Evolutionary conservation across 2,888 invertebrate species (phyloP).

Genomic region (Trissolcus japonicus): DNA sequence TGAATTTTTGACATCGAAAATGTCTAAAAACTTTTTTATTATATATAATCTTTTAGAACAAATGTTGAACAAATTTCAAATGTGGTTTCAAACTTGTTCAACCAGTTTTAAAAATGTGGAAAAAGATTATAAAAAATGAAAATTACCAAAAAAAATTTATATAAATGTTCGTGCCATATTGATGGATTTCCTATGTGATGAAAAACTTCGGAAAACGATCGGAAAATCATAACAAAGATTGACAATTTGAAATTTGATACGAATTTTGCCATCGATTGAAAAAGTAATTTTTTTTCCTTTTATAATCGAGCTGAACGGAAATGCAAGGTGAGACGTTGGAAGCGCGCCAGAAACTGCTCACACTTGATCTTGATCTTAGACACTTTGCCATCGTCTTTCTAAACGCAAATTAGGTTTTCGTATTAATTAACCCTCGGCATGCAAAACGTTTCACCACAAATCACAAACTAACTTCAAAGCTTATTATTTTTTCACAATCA

Average conservation of each 20-base stretch:
- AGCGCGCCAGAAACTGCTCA: slow-evolving; percentile 35
- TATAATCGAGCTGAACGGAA: slow-evolving; percentile 26
- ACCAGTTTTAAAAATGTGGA: too few species aligned
- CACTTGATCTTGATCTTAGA: slow-evolving; percentile 43
- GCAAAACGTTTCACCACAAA: slow-evolving; percentile 5
- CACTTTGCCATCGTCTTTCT: slow-evolving; percentile 4
- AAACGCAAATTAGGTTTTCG: slow-evolving; percentile 16
- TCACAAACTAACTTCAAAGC: neutral
- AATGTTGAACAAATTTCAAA: too few species aligned
- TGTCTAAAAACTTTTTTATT: too few species aligned
- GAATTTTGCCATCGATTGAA: slow-evolving; percentile 36
- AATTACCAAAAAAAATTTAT: too few species aligned
- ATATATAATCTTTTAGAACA: too few species aligned
- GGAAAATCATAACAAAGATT: too few species aligned
- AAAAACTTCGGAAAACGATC: too few species aligned
- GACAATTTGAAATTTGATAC: neutral
- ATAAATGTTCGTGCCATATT: too few species aligned
- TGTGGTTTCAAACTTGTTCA: too few species aligned
- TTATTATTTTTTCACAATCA: slow-evolving; percentile 4
- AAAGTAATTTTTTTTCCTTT: slow-evolving; percentile 36
- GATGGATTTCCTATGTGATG: too few species aligned
- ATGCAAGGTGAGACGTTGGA: slow-evolving; percentile 42
- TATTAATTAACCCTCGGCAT: slow-evolving; percentile 12
- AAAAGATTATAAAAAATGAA: too few species aligned
- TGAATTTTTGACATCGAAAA: too few species aligned